Evolutionary conservation across 2,797 vertebrate genomes (phyloP), one percentile per base, ranked within the genome.

Genomic region (Arctocebus calabarensis): DNA sequence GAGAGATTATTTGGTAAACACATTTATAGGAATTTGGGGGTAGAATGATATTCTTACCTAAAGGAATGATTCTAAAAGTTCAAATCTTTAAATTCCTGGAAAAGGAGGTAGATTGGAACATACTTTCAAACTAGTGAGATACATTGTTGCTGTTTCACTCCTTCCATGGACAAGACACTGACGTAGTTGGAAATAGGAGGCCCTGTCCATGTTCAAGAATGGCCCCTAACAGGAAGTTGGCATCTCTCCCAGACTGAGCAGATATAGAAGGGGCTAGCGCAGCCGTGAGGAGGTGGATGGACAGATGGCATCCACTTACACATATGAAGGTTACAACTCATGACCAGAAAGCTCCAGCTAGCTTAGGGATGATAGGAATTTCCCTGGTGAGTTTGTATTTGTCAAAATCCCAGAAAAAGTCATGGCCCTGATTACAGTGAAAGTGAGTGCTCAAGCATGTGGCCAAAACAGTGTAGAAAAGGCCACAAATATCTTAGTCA

Each of bases 291-390:
- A 95, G 94, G 92, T 82, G 95, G 88, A 94, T 90, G 88, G 95
- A 96, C 97, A 98, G 97, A 97, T 97, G 97, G 94, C 73, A 79
- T 94, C 90, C 94, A 94, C 96, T 97, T 96, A 97, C 57, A 95
- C 79, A 96, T 97, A 97, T 97, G 96, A 96, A 97, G 95, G 96
- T 97, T 96, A 91, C 52, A 22, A 97, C 68, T 94, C 88, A 70
- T 34, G 70, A 66, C 25, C 95, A 84, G 83, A 95, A 97, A 95
- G 95, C 86, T 86, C 90, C 84, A 86, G 92, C 57, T 77, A 97
- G 94, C 90, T 96, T 97, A 96, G 90, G 27, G 83, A 89, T 95
- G 94, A 95, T 97, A 94, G 94, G 68, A 95, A 73, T 97, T 92
- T 92, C 79, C 84, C 95, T 87, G 27, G 77, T 89, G 92, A 96